Conservation (phyloP, 1,140 invertebrate species). For the Heterodera schachtii region DNA sequence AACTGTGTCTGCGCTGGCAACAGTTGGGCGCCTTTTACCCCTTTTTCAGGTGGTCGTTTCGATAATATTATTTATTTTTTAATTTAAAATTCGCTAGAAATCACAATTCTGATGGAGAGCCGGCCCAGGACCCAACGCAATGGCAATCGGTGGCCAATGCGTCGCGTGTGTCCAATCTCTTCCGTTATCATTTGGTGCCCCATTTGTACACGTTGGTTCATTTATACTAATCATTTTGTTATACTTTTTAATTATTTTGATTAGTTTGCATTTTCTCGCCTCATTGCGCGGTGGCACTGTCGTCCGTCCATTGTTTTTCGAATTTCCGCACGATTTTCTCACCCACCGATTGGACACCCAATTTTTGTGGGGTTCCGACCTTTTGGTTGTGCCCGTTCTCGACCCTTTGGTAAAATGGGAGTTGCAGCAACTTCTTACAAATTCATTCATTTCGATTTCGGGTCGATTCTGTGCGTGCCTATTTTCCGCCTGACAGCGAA, state of each 20-base stretch:
- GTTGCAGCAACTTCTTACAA: neutral
- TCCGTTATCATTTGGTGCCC: constrained; percentile 61
- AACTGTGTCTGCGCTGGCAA: constrained; percentile 64
- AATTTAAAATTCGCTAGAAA: constrained; percentile 47
- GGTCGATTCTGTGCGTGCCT: constrained; percentile 43
- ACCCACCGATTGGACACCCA: constrained; percentile 45
- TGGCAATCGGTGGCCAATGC: constrained; percentile 63
- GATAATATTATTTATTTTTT: neutral
- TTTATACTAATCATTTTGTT: neutral
- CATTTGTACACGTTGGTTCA: constrained; percentile 60
- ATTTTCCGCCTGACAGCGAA: constrained; percentile 41
- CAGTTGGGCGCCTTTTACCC: constrained; percentile 51
- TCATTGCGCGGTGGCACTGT: constrained; percentile 55
- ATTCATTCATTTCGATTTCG: neutral
- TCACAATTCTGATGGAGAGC: constrained; percentile 50
- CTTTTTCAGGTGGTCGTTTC: constrained; percentile 39
- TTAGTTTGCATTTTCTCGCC: constrained; percentile 46
- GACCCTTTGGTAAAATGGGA: constrained; percentile 15
- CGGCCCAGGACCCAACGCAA: constrained; percentile 57
- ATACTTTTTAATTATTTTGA: neutral
- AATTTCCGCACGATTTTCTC: constrained; percentile 49
- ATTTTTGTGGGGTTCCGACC: constrained; percentile 57
- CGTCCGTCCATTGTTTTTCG: constrained; percentile 59
- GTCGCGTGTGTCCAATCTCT: constrained; percentile 58
- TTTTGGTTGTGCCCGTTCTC: constrained; percentile 45